Evolutionary conservation across 2,797 vertebrate genomes (phyloP).

Genomic region (Geotrypetes seraphini): DNA sequence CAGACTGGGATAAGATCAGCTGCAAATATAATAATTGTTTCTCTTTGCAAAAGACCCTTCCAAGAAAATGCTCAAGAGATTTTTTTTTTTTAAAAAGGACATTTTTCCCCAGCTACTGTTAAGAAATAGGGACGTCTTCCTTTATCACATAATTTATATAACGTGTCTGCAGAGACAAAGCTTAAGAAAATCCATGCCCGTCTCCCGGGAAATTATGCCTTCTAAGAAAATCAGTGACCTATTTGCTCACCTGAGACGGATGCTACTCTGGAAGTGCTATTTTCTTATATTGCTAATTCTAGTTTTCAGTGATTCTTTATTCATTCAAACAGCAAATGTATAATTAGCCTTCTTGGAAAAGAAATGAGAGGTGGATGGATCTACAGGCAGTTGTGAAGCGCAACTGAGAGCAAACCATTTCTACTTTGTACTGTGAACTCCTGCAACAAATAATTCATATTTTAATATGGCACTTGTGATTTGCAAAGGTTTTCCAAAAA

Average conservation of each 20-base stretch:
- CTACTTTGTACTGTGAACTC: no score
- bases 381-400: no score
- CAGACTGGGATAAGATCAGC: conserved; percentile 7
- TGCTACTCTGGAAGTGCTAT: no score
- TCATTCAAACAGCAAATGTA: no score
- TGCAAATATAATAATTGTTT: conserved; percentile 18
- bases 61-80: conserved; percentile 9
- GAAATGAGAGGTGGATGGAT: no score
- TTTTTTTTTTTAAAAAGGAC: conserved; percentile 15
- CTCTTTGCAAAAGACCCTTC: conserved; percentile 10
- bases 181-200: conserved; percentile 6
- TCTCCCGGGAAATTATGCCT: conserved; percentile 5
- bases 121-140: conserved; percentile 9
- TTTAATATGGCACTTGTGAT: no score
- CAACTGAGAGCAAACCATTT: no score
- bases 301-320: no score
- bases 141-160: conserved; percentile 23
- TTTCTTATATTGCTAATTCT: no score
- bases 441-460: no score
- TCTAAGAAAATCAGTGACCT: conserved; percentile 11
- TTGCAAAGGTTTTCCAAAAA: no score
- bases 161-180: conserved; percentile 1
- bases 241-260: background rate
- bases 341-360: no score
- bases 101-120: conserved; percentile 11